Base-by-base conservation (phyloP, 2,888 invertebrate genomes). In the Xiphydria camelus region DNA sequence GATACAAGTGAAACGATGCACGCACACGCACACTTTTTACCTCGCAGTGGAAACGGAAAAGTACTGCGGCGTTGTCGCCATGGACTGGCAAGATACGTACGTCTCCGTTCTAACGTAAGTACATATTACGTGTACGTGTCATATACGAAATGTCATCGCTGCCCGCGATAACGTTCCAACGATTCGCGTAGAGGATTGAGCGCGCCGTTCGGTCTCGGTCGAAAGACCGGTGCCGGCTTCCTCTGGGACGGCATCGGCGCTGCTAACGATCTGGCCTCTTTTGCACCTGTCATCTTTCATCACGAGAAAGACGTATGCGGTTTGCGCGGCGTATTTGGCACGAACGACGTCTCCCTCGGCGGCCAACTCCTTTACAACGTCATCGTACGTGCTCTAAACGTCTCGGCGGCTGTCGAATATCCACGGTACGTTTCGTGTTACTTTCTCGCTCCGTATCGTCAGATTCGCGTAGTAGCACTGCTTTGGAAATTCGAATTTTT, bases 71-170 rank as follows among this genome's bases (percentile, higher is more conserved):
- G 78, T 88, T 22, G 83, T 84, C 29, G 83, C 82, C 36, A 80
- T 85, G 50, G 88, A 88, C 74, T 77, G 79, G 44, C 72, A 79
- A 57, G 88, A 87, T 64, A 79, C 82, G 31, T 88, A 88, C 75
- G 82, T 85, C 31, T 83, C 87, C 6, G 76, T 86, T 42, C 81
- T 86, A 52, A 84, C 83, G 88, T 88, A 70, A 78, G 82, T 75
- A 47, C 1, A 29, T 29, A 29, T 7, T n/a, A n/a, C n/a, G n/a
- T n/a, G n/a, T n/a, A n/a, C n/a, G n/a, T n/a, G n/a, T n/a, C n/a
- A n/a, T n/a, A n/a, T n/a, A n/a, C n/a, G n/a, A n/a, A n/a, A n/a
- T n/a, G n/a, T n/a, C n/a, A 18, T 61, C 70, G 32, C 6, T 17
- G 29, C 4, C 15, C n/a, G n/a, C 4, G 7, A 9, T 23, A 9